phyloP scores from a whole-genome alignment of 2,888 invertebrate genomes.

The Drosophila putrida region DNA sequence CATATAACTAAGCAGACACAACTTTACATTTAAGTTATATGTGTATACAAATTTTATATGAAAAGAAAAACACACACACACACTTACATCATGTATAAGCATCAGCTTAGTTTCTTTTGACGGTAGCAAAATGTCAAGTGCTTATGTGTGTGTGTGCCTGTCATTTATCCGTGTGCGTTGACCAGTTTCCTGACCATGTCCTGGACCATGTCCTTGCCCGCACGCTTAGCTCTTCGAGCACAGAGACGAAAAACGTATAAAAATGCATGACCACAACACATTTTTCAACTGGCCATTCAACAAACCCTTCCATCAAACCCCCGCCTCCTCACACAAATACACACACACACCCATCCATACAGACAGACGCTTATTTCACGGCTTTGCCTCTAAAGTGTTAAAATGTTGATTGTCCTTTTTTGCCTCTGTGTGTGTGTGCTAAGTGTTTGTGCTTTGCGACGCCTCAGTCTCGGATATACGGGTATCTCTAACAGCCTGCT shows the following conservation, averaged over 20 bases:
- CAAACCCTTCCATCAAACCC: constrained; percentile 30
- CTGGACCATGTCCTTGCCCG: constrained; percentile 46
- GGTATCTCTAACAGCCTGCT: constrained; percentile 48
- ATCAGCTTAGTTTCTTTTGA: constrained; percentile 43
- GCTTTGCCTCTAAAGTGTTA: constrained; percentile 72
- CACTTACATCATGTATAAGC: not conserved
- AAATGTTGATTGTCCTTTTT: constrained; percentile 82
- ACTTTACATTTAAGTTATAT: not conserved
- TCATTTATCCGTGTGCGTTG: not conserved
- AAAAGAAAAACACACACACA: constrained; percentile 8
- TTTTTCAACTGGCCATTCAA: constrained; percentile 63
- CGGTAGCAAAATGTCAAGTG: constrained; percentile 68
- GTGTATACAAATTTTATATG: not conserved
- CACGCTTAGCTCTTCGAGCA: constrained; percentile 29
- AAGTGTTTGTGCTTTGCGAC: constrained; percentile 74
- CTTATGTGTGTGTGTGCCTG: constrained; percentile 11
- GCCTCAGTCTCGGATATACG: constrained; percentile 64
- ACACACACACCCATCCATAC: constrained; percentile 13
- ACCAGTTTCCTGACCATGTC: constrained; percentile 50
- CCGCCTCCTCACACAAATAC: not conserved
- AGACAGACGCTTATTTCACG: constrained; percentile 51
- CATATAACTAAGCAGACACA: constrained; percentile 38
- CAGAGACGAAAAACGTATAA: constrained; percentile 59
- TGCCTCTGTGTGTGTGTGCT: constrained; percentile 36
- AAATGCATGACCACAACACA: constrained; percentile 81